Evolutionary conservation across 2,797 vertebrate genomes (phyloP).

Genomic region (Onychomys torridus): DNA sequence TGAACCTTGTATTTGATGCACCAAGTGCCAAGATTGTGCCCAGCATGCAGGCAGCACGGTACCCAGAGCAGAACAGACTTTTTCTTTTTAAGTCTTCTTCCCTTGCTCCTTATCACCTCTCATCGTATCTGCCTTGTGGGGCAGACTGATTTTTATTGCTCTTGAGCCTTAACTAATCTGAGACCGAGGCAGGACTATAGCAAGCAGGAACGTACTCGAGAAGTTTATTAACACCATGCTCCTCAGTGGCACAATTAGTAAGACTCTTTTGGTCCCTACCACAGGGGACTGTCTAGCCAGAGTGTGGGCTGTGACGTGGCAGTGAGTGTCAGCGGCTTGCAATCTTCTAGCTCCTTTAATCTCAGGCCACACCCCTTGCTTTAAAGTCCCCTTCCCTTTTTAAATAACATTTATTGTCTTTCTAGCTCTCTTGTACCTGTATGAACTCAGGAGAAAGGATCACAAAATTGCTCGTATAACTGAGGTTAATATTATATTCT

Average conservation of each 20-base stretch:
- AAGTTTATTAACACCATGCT: background rate
- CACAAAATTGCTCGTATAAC: background rate
- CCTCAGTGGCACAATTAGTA: constrained; percentile 72
- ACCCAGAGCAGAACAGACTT: background rate
- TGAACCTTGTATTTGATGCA: background rate
- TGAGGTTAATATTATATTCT: background rate
- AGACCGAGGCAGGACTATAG: too few relatives aligned
- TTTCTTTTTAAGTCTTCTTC: background rate
- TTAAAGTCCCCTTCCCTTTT: background rate
- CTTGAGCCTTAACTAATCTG: too few relatives aligned
- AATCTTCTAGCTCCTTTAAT: background rate
- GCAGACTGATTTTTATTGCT: background rate
- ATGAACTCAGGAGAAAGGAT: background rate
- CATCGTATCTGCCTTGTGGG: too few relatives aligned
- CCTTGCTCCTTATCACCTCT: accelerated
- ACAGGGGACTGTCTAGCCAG: constrained; percentile 68
- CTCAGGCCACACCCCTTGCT: constrained; percentile 7
- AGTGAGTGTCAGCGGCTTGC: constrained; percentile 10
- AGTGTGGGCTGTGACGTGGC: background rate
- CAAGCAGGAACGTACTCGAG: background rate
- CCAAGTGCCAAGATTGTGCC: background rate
- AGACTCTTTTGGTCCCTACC: constrained; percentile 18
- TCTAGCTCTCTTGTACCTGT: constrained; percentile 2
- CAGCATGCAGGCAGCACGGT: background rate
- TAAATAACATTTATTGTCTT: constrained; percentile 12